Base-by-base conservation (phyloP, 1,140 invertebrate species). In the Diachasma alloeum region DNA sequence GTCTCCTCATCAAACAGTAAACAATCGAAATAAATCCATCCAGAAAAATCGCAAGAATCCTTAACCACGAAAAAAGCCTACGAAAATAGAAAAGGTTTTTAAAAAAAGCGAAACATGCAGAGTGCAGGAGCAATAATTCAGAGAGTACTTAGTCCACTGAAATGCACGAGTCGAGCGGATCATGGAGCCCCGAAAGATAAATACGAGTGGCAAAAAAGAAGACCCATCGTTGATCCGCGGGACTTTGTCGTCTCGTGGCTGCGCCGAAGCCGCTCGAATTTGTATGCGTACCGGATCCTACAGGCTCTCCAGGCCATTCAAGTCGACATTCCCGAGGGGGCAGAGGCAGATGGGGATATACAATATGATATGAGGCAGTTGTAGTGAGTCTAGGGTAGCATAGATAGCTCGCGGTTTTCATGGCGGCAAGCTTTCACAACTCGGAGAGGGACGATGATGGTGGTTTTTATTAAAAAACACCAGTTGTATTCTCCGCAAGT, bases 201-300 rank as follows among this genome's bases (percentile, higher is more conserved):
- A 70, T 42, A 70, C 19, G 19, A 73, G 36, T 59, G 17, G 17
- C 13, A 56, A 48, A 39, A 66, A 59, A 74, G 26, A 22, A 42
- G 46, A 22, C 15, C 15, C 17, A 31, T 48, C 15, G 17, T 46
- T 67, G 66, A 63, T 72, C 39, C 39, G 63, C 10, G 44, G 22
- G 63, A 74, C 56, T 74, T 66, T 44, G 73, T 74, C 63, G 46
- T 74, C 72, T 67, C 56, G 63, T 46, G 74, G 42, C n/a, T 22
- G 22, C 71, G 26, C 26, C 15, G 53, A 73, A 72, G 63, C 56
- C n/a, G n/a, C 46, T 56, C 59, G 46, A 78, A 78, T 80, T 80
- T 76, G 76, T 80, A 80, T 78, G 79, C 76, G 71, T 66, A 75
- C 37, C 70, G 74, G 70, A 78, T 80, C 53, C 72, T 19, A 63